A percentile compares a stretch with the other conserved stretches of the same genome.
Conservation (phyloP, 2,888 invertebrate genomes). For the Tridacna gigas region DNA sequence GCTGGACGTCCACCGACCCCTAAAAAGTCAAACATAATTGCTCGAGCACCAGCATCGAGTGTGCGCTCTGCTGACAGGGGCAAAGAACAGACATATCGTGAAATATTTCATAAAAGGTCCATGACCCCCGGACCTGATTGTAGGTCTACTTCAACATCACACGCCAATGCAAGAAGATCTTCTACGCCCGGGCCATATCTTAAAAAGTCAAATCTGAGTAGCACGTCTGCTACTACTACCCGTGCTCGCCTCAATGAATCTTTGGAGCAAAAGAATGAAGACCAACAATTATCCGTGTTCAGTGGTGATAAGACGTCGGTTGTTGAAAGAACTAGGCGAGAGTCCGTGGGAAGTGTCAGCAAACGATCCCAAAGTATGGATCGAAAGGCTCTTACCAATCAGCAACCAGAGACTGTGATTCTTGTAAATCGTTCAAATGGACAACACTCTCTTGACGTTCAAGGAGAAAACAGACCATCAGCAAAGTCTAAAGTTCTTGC, state of each 20-base stretch:
- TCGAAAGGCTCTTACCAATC: conserved; percentile 38
- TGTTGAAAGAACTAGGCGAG: conserved; percentile 24
- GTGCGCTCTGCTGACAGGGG: conserved; percentile 40
- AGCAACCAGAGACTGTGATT: conserved; percentile 64
- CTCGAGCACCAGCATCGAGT: conserved; percentile 53
- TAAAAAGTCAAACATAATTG: conserved; percentile 65
- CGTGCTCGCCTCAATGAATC: conserved; percentile 51
- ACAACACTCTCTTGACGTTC: conserved; percentile 64
- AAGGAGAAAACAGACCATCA: conserved; percentile 53
- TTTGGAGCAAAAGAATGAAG: conserved; percentile 35
- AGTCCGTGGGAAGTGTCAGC: conserved; percentile 30
- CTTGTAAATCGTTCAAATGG: conserved; percentile 67
- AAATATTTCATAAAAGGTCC: conserved; percentile 72
- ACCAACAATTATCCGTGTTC: conserved; percentile 51
- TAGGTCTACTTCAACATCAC: conserved; percentile 14
- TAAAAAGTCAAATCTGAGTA: conserved; percentile 39
- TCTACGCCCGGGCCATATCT: conserved; percentile 68
- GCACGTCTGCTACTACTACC: conserved; percentile 51
- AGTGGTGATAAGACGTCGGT: conserved; percentile 27
- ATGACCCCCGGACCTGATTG: conserved; percentile 71
- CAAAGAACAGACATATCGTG: conserved; percentile 69
- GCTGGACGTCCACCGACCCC: conserved; percentile 68
- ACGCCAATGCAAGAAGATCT: conserved; percentile 50
- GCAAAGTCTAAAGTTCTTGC: conserved; percentile 64
- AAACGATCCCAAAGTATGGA: conserved; percentile 54